Conservation (phyloP, 2,113 vertebrate species). For the Ranitomeya variabilis region DNA sequence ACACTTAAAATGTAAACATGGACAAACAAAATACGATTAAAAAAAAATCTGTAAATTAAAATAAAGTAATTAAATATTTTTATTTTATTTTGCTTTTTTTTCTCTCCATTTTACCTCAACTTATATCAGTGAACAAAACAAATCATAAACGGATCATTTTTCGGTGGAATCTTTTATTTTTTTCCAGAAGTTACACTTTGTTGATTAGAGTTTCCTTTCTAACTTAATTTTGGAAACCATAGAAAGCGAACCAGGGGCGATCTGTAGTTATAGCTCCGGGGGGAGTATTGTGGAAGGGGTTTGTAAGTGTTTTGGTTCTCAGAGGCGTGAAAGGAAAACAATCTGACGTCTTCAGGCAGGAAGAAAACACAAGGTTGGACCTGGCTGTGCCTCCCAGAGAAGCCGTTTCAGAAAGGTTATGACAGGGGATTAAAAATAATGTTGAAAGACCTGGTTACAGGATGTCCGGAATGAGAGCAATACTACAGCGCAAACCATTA, state of each 20-base stretch:
- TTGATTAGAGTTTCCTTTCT: not conserved
- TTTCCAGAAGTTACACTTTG: not conserved
- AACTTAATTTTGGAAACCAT: conserved; percentile 12
- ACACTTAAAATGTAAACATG: no score
- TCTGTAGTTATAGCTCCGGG: not conserved
- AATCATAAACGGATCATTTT: not conserved
- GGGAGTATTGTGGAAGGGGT: conserved; percentile 22
- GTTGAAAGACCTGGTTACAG: not conserved
- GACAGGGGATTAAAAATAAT: conserved; percentile 14
- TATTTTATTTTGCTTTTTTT: not conserved
- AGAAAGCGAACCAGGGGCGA: not conserved
- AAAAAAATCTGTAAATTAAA: no score
- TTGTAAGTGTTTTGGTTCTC: conserved; percentile 47
- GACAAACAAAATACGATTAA: no score
- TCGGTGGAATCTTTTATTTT: not conserved
- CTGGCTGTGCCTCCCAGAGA: conserved; percentile 26
- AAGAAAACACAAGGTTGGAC: conserved; percentile 39
- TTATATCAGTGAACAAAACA: not conserved
- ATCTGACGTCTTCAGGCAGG: conserved; percentile 54
- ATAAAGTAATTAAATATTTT: no score
- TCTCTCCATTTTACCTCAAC: not conserved
- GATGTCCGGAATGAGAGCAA: conserved; percentile 38
- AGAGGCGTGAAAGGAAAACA: conserved; percentile 54
- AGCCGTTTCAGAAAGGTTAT: not conserved
- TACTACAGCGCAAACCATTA: not conserved